Base-by-base conservation (phyloP, 2,113 vertebrate species). In the Siniperca knerii region DNA sequence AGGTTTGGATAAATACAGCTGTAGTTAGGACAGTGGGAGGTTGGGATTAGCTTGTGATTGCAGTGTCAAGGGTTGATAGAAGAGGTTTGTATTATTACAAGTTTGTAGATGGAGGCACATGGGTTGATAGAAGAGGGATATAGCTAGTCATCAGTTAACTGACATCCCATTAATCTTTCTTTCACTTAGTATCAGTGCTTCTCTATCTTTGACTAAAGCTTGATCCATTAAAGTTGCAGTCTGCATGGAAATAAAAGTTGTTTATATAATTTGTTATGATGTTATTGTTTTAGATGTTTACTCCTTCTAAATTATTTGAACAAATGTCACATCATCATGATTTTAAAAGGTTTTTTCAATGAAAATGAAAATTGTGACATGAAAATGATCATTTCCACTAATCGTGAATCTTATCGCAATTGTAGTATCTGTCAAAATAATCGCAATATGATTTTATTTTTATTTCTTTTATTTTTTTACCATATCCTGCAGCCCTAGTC, bases 1-100 rank as follows among this genome's bases (percentile, higher is more conserved):
- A 87, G 90, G 83, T 83, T 89, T 91, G 86, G 78, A 91, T 89
- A 87, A 87, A 89, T 87, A 83, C 85, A 90, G 83, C 90, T 85
- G 87, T 55, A 84, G 81, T 88, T 78, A 42, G 82, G 90, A 87
- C 73, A 85, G 79, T 57, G 77, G 88, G 89, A 79, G 81, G 48
- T 81, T 85, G 72, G 73, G 87, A 90, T 90, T 84, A 87, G 85
- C 46, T 67, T 88, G 82, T 83, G 87, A 90, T 85, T 88, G 87
- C 81, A 40, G 75, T 79, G 90, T 88, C 85, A 90, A 75, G 81
- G 79, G 86, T 91, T 86, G 85, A 88, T 77, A 65, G 67, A 84
- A 80, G 78, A 87, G 60, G 50, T 42, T 89, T 81, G 65, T 71
- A 33, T 88, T 91, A 81, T 77, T 87, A 69, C 64, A 82, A 52